Percentiles rank a stretch among this genome's conserved stretches.
Evolutionary conservation across 2,888 invertebrate genomes (phyloP).

Genomic region (Leucophenga maculata): DNA sequence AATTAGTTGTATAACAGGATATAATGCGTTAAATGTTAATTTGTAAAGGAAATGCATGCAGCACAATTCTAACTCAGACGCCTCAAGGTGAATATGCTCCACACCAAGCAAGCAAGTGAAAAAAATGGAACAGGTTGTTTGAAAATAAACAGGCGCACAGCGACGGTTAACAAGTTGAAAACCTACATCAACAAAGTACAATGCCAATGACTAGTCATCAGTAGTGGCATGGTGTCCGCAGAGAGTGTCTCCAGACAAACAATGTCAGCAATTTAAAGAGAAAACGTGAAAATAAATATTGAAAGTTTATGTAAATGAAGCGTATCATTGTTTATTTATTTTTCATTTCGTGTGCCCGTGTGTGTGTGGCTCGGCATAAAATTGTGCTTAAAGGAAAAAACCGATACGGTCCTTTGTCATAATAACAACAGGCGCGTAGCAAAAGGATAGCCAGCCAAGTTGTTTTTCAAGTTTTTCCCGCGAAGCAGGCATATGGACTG

Average conservation of each 20-base stretch:
- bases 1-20: neutral
- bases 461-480: neutral
- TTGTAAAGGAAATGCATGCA: neutral
- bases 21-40: neutral
- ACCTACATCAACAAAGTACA: neutral
- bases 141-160: constrained; percentile 30
- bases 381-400: neutral
- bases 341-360: neutral
- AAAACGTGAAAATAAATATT: constrained; percentile 5
- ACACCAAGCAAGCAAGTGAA: neutral
- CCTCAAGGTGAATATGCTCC: too few relatives aligned
- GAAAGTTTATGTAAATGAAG: neutral
- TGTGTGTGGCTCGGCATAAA: neutral
- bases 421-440: constrained; percentile 4
- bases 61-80: too few relatives aligned
- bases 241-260: neutral
- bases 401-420: neutral
- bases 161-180: neutral
- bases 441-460: neutral
- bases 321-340: neutral
- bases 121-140: constrained; percentile 37
- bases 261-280: neutral
- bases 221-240: too few relatives aligned
- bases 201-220: neutral
- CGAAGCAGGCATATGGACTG: neutral